Percentiles rank a stretch among this genome's conserved stretches.
Evolutionary conservation across 2,797 vertebrate genomes (phyloP).

Genomic region (Gephyroberyx darwinii): DNA sequence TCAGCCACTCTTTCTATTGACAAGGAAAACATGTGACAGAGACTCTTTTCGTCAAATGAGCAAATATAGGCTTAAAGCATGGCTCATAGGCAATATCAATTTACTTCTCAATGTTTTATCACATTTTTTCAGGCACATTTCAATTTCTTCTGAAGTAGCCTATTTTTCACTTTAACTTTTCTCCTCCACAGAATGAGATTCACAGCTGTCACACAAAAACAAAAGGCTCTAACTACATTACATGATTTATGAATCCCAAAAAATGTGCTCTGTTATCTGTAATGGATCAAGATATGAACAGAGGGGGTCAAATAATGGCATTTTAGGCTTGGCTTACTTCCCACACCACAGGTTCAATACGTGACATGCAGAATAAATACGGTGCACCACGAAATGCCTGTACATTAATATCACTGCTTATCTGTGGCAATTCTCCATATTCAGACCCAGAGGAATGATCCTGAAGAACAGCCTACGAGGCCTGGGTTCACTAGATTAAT

Average conservation of each 20-base stretch:
- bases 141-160: slow-evolving; percentile 52
- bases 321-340: slow-evolving; percentile 52
- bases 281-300: slow-evolving; percentile 66
- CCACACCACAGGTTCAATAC: slow-evolving; percentile 38
- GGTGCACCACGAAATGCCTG: slow-evolving; percentile 21
- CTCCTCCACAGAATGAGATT: slow-evolving; percentile 38
- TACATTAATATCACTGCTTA: slow-evolving; percentile 56
- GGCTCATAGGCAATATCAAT: slow-evolving; percentile 72
- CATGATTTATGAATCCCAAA: slow-evolving; percentile 39
- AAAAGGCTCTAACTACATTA: slow-evolving; percentile 25
- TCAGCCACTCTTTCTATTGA: slow-evolving; percentile 60
- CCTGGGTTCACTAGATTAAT: slow-evolving; percentile 71
- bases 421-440: slow-evolving; percentile 62
- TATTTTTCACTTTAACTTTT: slow-evolving; percentile 47
- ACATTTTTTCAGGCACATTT: slow-evolving; percentile 69
- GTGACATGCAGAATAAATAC: slow-evolving; percentile 55
- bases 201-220: slow-evolving; percentile 25
- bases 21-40: slow-evolving; percentile 72
- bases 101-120: slow-evolving; percentile 73
- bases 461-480: slow-evolving; percentile 49
- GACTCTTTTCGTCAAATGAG: slow-evolving; percentile 70
- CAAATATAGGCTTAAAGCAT: slow-evolving; percentile 68
- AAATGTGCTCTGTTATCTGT: slow-evolving; percentile 47
- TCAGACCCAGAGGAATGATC: slow-evolving; percentile 52
- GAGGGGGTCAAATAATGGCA: slow-evolving; percentile 60